Conservation (phyloP, 1,140 invertebrate species). For the Drosophila tsacasi region DNA sequence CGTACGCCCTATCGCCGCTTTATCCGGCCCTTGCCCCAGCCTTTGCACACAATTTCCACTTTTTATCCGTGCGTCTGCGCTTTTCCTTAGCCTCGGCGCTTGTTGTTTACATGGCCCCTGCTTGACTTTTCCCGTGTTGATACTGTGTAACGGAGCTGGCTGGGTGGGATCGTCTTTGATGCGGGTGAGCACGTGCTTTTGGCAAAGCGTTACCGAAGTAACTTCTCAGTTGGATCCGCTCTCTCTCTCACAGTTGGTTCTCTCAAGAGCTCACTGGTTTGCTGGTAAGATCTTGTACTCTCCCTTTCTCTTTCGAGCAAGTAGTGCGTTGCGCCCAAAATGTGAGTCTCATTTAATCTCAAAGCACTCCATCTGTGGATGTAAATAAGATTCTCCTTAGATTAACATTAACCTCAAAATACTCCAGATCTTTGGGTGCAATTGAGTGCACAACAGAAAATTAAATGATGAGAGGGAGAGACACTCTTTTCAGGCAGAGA, state of each 20-base stretch:
- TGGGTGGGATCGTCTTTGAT: background rate
- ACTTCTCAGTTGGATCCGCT: background rate
- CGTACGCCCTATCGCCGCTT: conserved; percentile 23
- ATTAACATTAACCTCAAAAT: background rate
- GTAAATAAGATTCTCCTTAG: background rate
- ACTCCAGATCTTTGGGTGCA: background rate
- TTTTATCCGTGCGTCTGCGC: conserved; percentile 73
- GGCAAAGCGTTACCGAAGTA: background rate
- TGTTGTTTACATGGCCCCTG: conserved; percentile 60
- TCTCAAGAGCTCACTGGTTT: background rate
- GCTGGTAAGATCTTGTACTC: background rate
- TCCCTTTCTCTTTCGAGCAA: background rate
- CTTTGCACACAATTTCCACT: background rate
- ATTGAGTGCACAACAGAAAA: background rate
- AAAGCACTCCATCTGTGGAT: too few species aligned
- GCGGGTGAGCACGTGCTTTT: background rate
- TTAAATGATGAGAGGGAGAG: background rate
- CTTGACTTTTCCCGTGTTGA: conserved; percentile 20
- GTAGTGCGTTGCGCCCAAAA: too few species aligned
- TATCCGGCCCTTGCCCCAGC: conserved; percentile 37
- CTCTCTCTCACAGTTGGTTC: background rate
- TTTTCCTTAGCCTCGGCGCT: background rate
- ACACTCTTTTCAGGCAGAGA: background rate
- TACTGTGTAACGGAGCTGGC: background rate
- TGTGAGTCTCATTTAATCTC: too few species aligned